Conservation (phyloP, 2,113 vertebrate genomes). For the Aphyosemion australe region DNA sequence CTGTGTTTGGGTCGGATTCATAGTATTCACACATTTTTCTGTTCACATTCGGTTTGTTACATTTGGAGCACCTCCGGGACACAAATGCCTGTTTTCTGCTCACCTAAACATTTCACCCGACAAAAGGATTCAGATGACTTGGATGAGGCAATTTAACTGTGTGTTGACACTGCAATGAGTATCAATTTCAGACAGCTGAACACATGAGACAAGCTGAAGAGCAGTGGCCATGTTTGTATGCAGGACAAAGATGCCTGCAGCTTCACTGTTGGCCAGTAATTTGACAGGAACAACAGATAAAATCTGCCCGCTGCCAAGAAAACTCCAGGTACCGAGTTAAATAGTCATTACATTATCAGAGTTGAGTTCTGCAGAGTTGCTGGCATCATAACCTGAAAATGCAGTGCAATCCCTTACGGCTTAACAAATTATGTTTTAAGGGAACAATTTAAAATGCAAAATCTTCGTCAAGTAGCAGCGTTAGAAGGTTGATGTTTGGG, state of each 20-base stretch:
- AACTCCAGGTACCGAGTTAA: conserved; percentile 24
- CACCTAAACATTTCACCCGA: conserved; percentile 44
- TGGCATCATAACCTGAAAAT: background rate
- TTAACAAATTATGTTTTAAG: background rate
- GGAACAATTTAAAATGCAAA: background rate
- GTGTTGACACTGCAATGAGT: conserved; percentile 49
- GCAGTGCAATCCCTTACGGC: background rate
- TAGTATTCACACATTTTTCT: conserved; percentile 51
- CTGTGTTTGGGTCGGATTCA: conserved; percentile 55
- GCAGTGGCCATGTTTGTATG: conserved; percentile 34
- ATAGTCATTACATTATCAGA: conserved; percentile 26
- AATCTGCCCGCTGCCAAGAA: conserved; percentile 27
- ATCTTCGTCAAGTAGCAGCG: too few species aligned
- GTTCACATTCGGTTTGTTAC: conserved; percentile 55
- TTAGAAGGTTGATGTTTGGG: too few species aligned
- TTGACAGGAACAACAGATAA: conserved; percentile 24
- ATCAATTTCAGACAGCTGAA: conserved; percentile 56
- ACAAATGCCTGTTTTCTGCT: conserved; percentile 41
- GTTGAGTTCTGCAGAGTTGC: conserved; percentile 23
- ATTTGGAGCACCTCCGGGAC: conserved; percentile 60
- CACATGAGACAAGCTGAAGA: conserved; percentile 53
- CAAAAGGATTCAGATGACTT: conserved; percentile 46
- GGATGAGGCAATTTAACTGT: conserved; percentile 43
- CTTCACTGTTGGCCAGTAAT: conserved; percentile 32
- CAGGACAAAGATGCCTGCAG: conserved; percentile 35